Evolutionary conservation across 2,113 vertebrate genomes (phyloP).

Genomic region (Corvus moneduloides): DNA sequence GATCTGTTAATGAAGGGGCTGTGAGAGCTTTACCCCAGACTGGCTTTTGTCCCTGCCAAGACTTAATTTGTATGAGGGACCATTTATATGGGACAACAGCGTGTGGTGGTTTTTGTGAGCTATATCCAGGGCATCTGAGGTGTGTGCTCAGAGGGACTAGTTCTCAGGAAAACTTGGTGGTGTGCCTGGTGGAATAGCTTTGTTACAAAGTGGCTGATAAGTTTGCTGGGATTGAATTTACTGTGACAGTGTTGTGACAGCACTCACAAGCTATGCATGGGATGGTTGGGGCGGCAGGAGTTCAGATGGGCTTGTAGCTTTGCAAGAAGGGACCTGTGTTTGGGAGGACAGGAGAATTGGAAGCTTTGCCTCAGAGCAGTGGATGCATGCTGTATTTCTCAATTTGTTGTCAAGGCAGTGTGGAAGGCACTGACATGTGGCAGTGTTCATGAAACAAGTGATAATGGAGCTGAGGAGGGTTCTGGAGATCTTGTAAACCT

Average conservation of each 20-base stretch:
- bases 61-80: neutral
- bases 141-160: accelerated
- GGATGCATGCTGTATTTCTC: neutral
- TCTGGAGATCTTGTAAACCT: neutral
- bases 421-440: neutral
- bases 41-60: neutral
- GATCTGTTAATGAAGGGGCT: neutral
- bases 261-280: accelerated
- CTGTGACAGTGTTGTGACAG: neutral
- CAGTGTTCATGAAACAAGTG: neutral
- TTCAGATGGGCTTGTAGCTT: neutral
- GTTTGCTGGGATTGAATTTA: neutral
- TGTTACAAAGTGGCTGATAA: neutral
- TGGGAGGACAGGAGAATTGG: neutral
- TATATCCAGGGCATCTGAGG: accelerated
- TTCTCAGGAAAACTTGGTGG: neutral
- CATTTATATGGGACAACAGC: neutral
- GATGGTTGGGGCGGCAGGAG: neutral
- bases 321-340: neutral
- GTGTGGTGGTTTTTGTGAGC: neutral
- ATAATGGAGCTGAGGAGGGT: neutral
- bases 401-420: neutral
- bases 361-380: neutral
- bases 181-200: neutral
- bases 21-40: neutral